These are phyloP conservation scores for Patagioenas fasciata DNA, from an alignment of 2,113 vertebrate genomes.

Conservation along the genomic window DNA sequence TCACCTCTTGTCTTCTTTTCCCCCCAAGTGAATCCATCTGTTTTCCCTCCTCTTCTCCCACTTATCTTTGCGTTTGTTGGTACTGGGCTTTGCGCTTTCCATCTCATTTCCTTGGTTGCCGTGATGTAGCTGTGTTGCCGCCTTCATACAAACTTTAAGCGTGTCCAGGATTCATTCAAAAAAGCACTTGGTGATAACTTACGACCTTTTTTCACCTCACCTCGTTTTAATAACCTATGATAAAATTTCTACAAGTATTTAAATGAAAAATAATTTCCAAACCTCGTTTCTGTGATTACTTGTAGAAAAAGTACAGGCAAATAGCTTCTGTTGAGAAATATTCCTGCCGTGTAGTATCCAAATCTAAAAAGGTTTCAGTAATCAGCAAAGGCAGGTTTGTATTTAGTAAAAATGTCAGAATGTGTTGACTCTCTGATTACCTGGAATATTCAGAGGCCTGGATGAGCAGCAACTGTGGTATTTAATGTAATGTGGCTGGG, in stretches of 20 bases:
- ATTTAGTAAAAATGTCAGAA: background rate
- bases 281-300: background rate
- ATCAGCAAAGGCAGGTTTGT: background rate
- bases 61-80: background rate
- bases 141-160: background rate
- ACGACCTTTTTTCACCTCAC: background rate
- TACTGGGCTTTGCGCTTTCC: background rate
- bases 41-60: background rate
- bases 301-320: background rate
- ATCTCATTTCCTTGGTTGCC: background rate
- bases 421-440: background rate
- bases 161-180: background rate
- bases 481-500: background rate
- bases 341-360: rapidly evolving
- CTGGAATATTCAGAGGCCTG: background rate
- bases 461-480: background rate
- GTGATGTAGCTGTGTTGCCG: background rate
- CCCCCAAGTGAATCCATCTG: background rate
- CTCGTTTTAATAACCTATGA: background rate
- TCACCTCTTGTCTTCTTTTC: background rate
- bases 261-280: background rate
- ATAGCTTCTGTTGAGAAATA: background rate
- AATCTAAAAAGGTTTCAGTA: background rate
- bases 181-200: background rate
- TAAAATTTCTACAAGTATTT: too few relatives aligned